Conservation (phyloP, 2,888 invertebrate genomes). For the Amiota mariae region DNA sequence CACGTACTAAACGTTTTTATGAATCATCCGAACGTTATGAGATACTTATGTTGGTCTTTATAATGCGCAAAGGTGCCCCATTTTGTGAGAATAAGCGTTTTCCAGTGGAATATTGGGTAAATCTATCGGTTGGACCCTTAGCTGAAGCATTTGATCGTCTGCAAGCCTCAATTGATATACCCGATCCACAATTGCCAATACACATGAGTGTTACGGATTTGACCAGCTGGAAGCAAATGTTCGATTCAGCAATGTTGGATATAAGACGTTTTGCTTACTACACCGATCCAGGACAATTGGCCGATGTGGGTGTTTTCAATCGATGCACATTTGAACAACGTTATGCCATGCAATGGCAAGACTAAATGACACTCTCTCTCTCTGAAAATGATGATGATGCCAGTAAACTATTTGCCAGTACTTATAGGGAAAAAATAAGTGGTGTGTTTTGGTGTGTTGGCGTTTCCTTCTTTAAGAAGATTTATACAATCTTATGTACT, state of each 20-base stretch:
- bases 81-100: constrained; percentile 70
- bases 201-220: constrained; percentile 68
- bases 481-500: neutral
- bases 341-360: constrained; percentile 64
- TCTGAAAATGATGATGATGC: neutral
- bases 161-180: constrained; percentile 65
- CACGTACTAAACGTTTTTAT: constrained; percentile 67
- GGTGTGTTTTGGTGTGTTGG: too few species aligned
- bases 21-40: constrained; percentile 68
- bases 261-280: constrained; percentile 63
- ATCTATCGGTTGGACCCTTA: constrained; percentile 65
- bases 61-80: constrained; percentile 66
- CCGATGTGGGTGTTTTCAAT: constrained; percentile 64
- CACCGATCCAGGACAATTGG: constrained; percentile 63
- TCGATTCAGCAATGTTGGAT: constrained; percentile 63
- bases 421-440: too few species aligned
- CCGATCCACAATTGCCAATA: constrained; percentile 65
- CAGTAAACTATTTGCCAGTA: neutral
- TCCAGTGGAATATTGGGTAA: constrained; percentile 69
- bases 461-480: neutral
- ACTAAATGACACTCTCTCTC: too few species aligned
- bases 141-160: constrained; percentile 65
- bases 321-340: constrained; percentile 63
- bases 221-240: constrained; percentile 69
- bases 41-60: constrained; percentile 66